Conservation (phyloP, 2,113 vertebrate species). For the Balaenoptera acutorostrata region DNA sequence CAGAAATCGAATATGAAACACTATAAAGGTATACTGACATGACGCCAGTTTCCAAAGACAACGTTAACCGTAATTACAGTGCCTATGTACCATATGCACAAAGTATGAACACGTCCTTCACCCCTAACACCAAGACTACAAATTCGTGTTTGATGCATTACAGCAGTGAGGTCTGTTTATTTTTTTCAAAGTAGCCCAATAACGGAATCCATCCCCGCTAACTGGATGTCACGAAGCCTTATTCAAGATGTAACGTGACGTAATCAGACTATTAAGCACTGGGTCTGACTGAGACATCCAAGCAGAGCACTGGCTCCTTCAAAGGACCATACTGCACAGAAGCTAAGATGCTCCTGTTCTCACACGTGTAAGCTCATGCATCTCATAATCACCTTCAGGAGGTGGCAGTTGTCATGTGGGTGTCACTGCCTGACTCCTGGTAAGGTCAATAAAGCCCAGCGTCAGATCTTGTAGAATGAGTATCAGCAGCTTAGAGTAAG, state of each 20-base stretch:
- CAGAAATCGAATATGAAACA: not conserved
- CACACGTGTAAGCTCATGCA: fast-evolving
- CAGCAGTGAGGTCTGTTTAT: not conserved
- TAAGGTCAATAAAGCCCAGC: not conserved
- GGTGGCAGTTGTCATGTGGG: not conserved
- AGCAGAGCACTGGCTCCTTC: not conserved
- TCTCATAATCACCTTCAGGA: not conserved
- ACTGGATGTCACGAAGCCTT: not conserved
- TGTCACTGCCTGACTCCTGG: not conserved
- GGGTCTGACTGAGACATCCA: not conserved
- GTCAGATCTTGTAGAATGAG: not conserved
- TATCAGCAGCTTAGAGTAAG: not conserved
- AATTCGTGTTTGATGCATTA: not conserved
- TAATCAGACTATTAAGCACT: not conserved
- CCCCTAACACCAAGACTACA: not conserved
- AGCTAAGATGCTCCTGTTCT: not conserved
- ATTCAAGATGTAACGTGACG: not conserved
- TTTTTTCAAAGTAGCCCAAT: not conserved
- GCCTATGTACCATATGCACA: not conserved
- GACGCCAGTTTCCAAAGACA: not conserved
- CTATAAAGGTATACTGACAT: not conserved
- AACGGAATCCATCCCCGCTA: not conserved
- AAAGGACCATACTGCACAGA: fast-evolving
- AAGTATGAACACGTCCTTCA: not conserved
- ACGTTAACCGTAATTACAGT: not conserved